Evolutionary conservation across 2,888 invertebrate species (phyloP).

Genomic region (Chloroclysta siterata): DNA sequence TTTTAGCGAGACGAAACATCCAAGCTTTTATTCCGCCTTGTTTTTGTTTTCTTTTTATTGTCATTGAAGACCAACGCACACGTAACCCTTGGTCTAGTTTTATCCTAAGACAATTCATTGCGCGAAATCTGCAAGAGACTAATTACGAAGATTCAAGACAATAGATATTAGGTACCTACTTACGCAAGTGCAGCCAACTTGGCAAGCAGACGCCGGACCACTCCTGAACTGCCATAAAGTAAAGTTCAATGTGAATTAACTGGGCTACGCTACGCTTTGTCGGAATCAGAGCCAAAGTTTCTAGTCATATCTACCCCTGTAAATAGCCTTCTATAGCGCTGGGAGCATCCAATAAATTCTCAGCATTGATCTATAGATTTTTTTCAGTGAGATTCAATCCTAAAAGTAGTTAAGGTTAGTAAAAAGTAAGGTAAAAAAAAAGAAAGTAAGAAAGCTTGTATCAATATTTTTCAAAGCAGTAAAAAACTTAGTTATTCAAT

Average conservation of each 20-base stretch:
- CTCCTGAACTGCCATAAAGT: constrained; percentile 69
- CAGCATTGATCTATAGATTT: background rate
- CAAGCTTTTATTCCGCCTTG: constrained; percentile 7
- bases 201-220: constrained; percentile 61
- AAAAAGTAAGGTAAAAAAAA: no score
- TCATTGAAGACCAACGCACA: background rate
- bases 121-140: background rate
- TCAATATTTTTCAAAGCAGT: no score
- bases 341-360: background rate
- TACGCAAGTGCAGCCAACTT: constrained; percentile 50
- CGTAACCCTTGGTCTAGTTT: background rate
- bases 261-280: constrained; percentile 55
- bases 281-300: constrained; percentile 56
- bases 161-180: constrained; percentile 10
- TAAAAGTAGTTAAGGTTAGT: no score
- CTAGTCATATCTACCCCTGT: constrained; percentile 39
- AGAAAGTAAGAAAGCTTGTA: no score
- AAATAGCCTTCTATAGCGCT: constrained; percentile 40
- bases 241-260: constrained; percentile 69
- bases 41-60: background rate
- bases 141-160: constrained; percentile 23
- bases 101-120: background rate
- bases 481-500: no score
- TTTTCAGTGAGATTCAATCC: no score
- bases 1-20: constrained; percentile 35